Evolutionary conservation across 2,113 vertebrate species (phyloP), one percentile per base, ranked within the genome.

Genomic region (Accipiter virgatus): DNA sequence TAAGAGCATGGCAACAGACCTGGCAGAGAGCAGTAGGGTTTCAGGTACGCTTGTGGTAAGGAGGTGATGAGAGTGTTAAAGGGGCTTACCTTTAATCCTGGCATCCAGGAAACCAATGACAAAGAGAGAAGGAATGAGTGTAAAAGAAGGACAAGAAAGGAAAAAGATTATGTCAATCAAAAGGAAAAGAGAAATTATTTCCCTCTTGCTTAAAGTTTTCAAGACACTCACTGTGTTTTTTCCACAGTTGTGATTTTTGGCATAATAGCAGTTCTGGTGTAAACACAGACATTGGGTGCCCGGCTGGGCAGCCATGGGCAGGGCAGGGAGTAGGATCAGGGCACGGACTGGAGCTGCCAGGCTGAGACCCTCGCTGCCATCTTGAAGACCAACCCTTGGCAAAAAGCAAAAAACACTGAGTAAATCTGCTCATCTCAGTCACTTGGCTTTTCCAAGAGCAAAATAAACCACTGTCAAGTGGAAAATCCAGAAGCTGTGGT

Each of bases 1-100:
- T 66, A n/a, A 47, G 48, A 61, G 16, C 0, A 0, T 3, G 3
- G 79, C 16, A 68, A 43, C 1, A 1, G 40, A 38, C 2, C 1
- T 0, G 3, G 66, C 53, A 36, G 50, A 55, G 31, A 78, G 31
- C 34, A 56, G 31, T 2, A 13, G 21, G 25, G 32, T 53, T 74
- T 71, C 27, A 48, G 50, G 32, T 9, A 8, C 1, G 4, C 34
- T n/a, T 23, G 34, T 6, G 15, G 29, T 11, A 73, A 77, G 40
- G 22, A 81, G 26, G 19, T 7, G n/a, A 55, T 11, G 19, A 61
- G 13, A 29, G 17, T 6, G 1, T 5, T 27, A 40, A 26, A 65
- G 12, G 36, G 21, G 26, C 10, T 86, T 58, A 50, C 22, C 32
- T 75, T 68, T 26, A 75, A 55, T 45, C 56, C 66, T 48, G 48